A percentile compares a stretch with the other conserved stretches of the same genome.
Conservation (phyloP, 2,113 vertebrate species). For the Gambusia affinis region DNA sequence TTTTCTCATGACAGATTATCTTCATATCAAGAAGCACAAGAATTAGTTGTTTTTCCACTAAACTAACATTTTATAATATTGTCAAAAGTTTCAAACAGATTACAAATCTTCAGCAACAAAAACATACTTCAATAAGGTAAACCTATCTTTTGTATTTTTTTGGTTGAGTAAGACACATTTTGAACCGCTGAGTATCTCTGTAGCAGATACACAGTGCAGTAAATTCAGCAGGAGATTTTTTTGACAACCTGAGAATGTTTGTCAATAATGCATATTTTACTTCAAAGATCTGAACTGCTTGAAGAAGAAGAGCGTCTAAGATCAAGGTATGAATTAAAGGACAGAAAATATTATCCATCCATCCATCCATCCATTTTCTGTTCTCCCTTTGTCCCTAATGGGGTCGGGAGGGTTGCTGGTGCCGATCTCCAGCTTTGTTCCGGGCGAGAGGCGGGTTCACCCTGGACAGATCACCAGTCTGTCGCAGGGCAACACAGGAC, state of each 20-base stretch:
- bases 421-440: too few species aligned
- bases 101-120: not conserved
- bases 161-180: not conserved
- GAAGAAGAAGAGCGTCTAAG: not conserved
- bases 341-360: too few species aligned
- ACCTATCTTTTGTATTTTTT: not conserved
- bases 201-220: too few species aligned
- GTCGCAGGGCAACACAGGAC: too few species aligned
- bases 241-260: not conserved
- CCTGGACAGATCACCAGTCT: too few species aligned
- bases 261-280: not conserved
- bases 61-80: not conserved
- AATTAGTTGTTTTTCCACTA: not conserved
- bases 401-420: too few species aligned
- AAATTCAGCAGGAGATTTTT: too few species aligned
- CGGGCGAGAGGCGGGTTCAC: too few species aligned
- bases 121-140: not conserved
- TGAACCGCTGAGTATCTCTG: not conserved
- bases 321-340: not conserved
- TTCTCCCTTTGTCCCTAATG: too few species aligned
- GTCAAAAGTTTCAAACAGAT: not conserved
- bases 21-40: too few species aligned
- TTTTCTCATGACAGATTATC: too few species aligned
- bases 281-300: not conserved
- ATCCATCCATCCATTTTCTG: too few species aligned